phyloP scores from a whole-genome alignment of 1,140 invertebrate species.

The Neomicropteryx cornuta region DNA sequence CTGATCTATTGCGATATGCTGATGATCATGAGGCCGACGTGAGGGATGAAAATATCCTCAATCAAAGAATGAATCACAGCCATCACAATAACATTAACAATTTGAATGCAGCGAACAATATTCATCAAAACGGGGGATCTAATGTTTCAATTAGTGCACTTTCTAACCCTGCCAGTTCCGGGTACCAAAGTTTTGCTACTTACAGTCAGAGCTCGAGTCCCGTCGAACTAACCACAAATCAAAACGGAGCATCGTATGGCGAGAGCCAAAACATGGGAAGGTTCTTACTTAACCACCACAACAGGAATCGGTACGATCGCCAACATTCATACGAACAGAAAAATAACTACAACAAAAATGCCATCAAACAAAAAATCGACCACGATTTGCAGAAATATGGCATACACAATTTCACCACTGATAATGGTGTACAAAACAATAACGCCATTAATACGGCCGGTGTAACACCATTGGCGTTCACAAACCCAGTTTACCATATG shows the following conservation, averaged over 20 bases:
- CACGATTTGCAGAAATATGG: constrained; percentile 40
- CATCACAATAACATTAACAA: constrained; percentile 31
- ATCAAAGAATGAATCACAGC: constrained; percentile 32
- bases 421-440: constrained; percentile 38
- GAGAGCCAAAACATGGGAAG: constrained; percentile 33
- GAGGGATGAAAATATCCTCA: constrained; percentile 33
- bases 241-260: constrained; percentile 30
- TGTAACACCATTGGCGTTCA: constrained; percentile 66
- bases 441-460: constrained; percentile 33
- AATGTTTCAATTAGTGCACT: constrained; percentile 70
- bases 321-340: constrained; percentile 36
- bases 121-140: constrained; percentile 48
- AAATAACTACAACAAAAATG: constrained; percentile 37
- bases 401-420: constrained; percentile 41
- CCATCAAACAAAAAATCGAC: constrained; percentile 39
- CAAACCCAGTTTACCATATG: constrained; percentile 77
- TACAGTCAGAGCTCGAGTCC: constrained; percentile 84
- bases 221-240: constrained; percentile 54
- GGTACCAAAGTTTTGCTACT: constrained; percentile 83
- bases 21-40: constrained; percentile 48
- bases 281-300: constrained; percentile 36
- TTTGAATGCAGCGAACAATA: constrained; percentile 35
- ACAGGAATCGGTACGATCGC: constrained; percentile 35
- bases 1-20: constrained; percentile 56
- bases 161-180: constrained; percentile 75